Percentiles rank a stretch among this genome's conserved stretches.
Conservation (phyloP, 2,113 vertebrate species). For the Myotis yumanensis region DNA sequence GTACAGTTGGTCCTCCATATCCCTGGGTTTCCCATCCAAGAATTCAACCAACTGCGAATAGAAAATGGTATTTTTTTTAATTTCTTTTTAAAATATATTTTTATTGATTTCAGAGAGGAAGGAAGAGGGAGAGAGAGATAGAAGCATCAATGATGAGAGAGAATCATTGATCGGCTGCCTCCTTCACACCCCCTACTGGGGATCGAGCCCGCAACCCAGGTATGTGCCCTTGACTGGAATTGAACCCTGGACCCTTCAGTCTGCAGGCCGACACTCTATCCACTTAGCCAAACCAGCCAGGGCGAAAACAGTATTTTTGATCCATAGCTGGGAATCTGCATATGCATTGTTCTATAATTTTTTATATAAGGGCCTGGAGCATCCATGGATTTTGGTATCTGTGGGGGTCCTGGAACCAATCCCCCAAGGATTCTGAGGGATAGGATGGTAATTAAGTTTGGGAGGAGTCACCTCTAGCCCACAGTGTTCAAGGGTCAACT, state of each 20-base stretch:
- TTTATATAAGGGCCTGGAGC: background rate
- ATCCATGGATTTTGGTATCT: background rate
- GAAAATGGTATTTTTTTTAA: background rate
- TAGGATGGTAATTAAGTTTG: background rate
- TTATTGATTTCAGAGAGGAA: no score
- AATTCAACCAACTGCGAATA: background rate
- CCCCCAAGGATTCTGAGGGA: background rate
- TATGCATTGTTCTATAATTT: background rate
- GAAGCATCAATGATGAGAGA: no score
- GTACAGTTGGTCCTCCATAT: background rate
- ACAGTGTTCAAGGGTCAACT: background rate
- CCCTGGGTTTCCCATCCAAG: background rate
- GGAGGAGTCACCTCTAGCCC: background rate
- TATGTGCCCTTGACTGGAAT: no score
- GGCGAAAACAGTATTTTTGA: background rate
- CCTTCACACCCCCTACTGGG: no score
- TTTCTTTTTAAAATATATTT: no score
- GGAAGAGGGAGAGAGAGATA: no score
- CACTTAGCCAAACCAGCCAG: no score
- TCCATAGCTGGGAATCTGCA: background rate
- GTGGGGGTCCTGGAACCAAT: background rate
- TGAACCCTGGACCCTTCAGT: no score
- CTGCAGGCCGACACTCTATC: no score
- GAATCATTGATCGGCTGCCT: no score
- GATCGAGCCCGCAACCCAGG: no score